phyloP scores from a whole-genome alignment of 2,797 vertebrate species.

The Synanceia verrucosa region DNA sequence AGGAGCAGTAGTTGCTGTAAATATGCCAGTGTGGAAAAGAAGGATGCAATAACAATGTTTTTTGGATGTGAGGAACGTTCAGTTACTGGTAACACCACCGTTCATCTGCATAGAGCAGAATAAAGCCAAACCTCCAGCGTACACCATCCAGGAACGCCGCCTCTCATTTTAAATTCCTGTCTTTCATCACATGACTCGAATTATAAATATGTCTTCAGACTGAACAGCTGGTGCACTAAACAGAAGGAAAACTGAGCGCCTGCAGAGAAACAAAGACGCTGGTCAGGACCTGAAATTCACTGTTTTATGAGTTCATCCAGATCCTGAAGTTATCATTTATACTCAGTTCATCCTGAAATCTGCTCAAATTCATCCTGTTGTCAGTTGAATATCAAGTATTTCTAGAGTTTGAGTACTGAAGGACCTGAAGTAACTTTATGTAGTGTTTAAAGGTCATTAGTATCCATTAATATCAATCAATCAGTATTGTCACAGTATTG shows the following conservation, averaged over 20 bases:
- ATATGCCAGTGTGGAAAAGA: neutral
- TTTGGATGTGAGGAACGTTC: neutral
- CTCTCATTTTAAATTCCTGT: slow-evolving; percentile 65
- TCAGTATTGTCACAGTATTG: too few species aligned
- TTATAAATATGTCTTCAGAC: slow-evolving; percentile 52
- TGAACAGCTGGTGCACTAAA: slow-evolving; percentile 49
- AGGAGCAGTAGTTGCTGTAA: too few species aligned
- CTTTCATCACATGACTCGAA: slow-evolving; percentile 63
- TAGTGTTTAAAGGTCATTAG: too few species aligned
- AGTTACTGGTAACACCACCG: neutral
- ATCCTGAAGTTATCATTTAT: neutral
- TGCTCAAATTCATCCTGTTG: neutral
- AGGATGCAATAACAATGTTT: neutral
- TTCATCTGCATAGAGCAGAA: neutral
- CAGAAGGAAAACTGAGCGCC: slow-evolving; percentile 36
- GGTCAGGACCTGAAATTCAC: neutral
- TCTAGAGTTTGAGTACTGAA: neutral
- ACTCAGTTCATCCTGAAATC: neutral
- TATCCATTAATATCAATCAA: too few species aligned
- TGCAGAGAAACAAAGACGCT: slow-evolving; percentile 16
- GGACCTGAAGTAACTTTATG: too few species aligned
- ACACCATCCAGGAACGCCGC: slow-evolving; percentile 28
- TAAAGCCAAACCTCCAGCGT: neutral
- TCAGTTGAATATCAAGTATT: neutral
- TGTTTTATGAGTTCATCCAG: neutral